Percentiles rank a stretch among this genome's conserved stretches.
These are phyloP conservation scores for Pangasius krempfi DNA, from an alignment of 2,797 vertebrate species.

Conservation along the genomic window DNA sequence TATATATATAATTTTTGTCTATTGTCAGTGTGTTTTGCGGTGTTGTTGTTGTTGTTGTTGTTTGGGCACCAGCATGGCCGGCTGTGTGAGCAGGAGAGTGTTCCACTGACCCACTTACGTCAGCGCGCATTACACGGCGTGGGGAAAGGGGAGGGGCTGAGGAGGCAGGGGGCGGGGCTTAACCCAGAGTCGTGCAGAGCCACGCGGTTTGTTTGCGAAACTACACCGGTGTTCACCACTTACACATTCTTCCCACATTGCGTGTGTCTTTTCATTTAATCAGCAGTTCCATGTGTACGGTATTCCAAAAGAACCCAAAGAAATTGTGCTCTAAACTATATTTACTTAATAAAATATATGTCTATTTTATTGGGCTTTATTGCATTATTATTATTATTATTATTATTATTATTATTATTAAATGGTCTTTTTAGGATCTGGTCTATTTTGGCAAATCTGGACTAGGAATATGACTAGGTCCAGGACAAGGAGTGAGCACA, in stretches of 20 bases:
- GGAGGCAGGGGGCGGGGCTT: slow-evolving; percentile 39
- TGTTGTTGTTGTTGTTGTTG: background rate
- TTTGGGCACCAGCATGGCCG: slow-evolving; percentile 69
- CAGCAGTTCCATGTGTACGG: background rate
- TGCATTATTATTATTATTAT: background rate
- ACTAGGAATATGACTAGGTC: no score
- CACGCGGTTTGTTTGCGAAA: slow-evolving; percentile 46
- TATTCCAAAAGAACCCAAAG: background rate
- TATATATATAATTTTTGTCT: no score
- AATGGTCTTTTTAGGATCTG: background rate
- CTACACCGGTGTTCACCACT: background rate
- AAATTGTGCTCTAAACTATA: background rate
- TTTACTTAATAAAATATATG: background rate
- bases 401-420: background rate
- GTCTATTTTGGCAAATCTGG: background rate
- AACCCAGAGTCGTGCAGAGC: slow-evolving; percentile 54
- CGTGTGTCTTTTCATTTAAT: background rate
- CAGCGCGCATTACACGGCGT: slow-evolving; percentile 72
- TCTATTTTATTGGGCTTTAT: background rate
- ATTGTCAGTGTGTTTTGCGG: background rate
- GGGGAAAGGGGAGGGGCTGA: slow-evolving; percentile 51
- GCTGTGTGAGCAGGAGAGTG: slow-evolving; percentile 70
- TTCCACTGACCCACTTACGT: slow-evolving; percentile 86
- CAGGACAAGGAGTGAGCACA: no score
- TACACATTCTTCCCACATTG: background rate